phyloP scores from a whole-genome alignment of 35 echinoderm and acorn worm genomes.

The Eucidaris tribuloides region DNA sequence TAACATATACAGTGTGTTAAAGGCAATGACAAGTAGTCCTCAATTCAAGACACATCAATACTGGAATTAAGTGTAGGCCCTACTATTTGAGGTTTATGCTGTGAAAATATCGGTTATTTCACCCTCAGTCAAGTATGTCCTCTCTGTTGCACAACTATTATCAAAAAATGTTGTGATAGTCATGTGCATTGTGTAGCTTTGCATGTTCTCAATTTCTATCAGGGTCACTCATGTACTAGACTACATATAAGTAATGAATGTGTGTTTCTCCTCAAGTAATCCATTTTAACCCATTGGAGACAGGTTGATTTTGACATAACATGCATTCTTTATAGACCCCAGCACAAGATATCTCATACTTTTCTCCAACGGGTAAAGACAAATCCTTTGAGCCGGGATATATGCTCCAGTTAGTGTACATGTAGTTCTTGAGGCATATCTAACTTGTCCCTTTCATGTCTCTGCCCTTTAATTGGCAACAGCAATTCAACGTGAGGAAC shows the following conservation, averaged over 20 bases:
- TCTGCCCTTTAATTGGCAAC: background rate
- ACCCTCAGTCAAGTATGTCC: too few species aligned
- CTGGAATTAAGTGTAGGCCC: background rate
- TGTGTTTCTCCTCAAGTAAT: too few species aligned
- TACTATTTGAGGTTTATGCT: too few species aligned
- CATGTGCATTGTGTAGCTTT: too few species aligned
- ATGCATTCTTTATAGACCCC: background rate
- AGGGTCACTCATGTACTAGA: too few species aligned
- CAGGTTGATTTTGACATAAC: background rate
- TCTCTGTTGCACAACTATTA: too few species aligned
- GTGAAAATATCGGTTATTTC: too few species aligned
- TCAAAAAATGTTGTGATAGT: too few species aligned
- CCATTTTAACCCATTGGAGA: background rate
- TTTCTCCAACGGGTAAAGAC: background rate
- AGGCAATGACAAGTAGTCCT: background rate
- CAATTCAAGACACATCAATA: background rate
- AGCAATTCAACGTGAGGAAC: conserved; percentile 85
- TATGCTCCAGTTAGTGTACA: background rate
- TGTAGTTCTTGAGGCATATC: background rate
- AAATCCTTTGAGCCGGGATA: background rate
- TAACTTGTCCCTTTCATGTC: background rate
- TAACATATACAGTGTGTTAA: background rate
- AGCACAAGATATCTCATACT: background rate
- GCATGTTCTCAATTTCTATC: too few species aligned
- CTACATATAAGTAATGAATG: too few species aligned